These are phyloP conservation scores for Xiphias gladius DNA, from an alignment of 2,113 vertebrate species.

Conservation along the genomic window DNA sequence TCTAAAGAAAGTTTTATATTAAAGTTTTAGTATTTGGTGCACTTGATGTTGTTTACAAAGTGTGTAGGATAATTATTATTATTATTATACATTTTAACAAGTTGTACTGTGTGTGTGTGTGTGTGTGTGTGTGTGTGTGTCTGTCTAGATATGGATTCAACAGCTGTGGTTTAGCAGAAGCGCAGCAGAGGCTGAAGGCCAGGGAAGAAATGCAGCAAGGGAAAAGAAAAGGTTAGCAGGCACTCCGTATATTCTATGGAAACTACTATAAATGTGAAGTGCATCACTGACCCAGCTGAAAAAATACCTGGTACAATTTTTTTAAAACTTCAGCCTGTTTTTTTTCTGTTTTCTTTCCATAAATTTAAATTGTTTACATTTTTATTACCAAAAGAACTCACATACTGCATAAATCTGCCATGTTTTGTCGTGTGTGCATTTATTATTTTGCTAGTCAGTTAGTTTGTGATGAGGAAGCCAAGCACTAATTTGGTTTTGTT, in stretches of 20 bases:
- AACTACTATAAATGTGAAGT: not conserved
- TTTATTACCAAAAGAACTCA: not conserved
- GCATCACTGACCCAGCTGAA: not conserved
- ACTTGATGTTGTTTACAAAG: not conserved
- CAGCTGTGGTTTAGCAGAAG: conserved; percentile 88
- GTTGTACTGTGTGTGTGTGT: not conserved
- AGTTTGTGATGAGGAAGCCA: not conserved
- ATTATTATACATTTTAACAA: not conserved
- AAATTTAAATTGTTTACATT: not conserved
- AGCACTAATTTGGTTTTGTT: not conserved
- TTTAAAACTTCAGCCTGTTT: not conserved
- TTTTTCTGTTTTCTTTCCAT: not conserved
- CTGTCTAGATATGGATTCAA: conserved; percentile 94
- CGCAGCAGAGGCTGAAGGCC: conserved; percentile 86
- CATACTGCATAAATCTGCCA: not conserved
- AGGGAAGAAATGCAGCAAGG: conserved; percentile 84
- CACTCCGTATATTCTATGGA: not conserved
- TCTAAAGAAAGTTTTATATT: not conserved
- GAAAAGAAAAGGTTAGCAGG: conserved; percentile 85
- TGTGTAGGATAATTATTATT: not conserved
- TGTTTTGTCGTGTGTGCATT: not conserved
- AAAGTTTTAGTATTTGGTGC: not conserved
- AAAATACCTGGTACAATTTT: not conserved
- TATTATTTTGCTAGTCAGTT: not conserved
- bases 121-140: not conserved